phyloP scores from a whole-genome alignment of 1,140 invertebrate genomes.

The Dendrolimus punctatus region DNA sequence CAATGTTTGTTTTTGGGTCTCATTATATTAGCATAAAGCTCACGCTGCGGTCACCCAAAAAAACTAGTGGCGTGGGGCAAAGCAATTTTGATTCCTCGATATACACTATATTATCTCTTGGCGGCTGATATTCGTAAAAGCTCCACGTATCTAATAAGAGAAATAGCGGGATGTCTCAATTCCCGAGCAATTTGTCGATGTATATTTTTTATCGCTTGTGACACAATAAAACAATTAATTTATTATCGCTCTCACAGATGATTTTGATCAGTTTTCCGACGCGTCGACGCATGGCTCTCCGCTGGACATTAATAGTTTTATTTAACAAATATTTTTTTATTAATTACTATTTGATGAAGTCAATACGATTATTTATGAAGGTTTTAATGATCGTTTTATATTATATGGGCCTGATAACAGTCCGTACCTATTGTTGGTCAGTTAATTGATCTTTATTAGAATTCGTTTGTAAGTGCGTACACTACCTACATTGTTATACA shows the following conservation, averaged over 20 bases:
- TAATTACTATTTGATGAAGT: slow-evolving; percentile 54
- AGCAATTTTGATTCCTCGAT: slow-evolving; percentile 51
- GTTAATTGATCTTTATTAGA: too few species aligned
- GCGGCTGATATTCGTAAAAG: slow-evolving; percentile 34
- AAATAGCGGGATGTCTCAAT: slow-evolving; percentile 68
- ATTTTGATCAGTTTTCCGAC: slow-evolving; percentile 45
- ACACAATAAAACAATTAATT: slow-evolving; percentile 69
- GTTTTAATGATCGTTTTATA: too few species aligned
- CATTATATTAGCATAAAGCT: slow-evolving; percentile 51
- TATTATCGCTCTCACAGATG: slow-evolving; percentile 48
- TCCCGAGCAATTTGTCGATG: slow-evolving; percentile 51
- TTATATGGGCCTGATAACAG: background rate
- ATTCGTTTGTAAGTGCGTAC: too few species aligned
- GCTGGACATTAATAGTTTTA: slow-evolving; percentile 50
- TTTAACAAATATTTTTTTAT: slow-evolving; percentile 63
- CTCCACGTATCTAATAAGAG: slow-evolving; percentile 46
- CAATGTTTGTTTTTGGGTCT: slow-evolving; percentile 66
- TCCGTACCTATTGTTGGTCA: background rate
- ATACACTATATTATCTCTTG: slow-evolving; percentile 38
- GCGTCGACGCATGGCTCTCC: slow-evolving; percentile 6
- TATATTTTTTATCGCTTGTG: slow-evolving; percentile 49
- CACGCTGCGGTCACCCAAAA: slow-evolving; percentile 35
- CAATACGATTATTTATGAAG: too few species aligned
- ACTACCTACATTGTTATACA: too few species aligned
- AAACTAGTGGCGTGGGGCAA: slow-evolving; percentile 20